Percentiles rank a stretch among this genome's conserved stretches.
These are phyloP conservation scores for Gadopsis marmoratus DNA, from an alignment of 2,797 vertebrate genomes.

Conservation along the genomic window DNA sequence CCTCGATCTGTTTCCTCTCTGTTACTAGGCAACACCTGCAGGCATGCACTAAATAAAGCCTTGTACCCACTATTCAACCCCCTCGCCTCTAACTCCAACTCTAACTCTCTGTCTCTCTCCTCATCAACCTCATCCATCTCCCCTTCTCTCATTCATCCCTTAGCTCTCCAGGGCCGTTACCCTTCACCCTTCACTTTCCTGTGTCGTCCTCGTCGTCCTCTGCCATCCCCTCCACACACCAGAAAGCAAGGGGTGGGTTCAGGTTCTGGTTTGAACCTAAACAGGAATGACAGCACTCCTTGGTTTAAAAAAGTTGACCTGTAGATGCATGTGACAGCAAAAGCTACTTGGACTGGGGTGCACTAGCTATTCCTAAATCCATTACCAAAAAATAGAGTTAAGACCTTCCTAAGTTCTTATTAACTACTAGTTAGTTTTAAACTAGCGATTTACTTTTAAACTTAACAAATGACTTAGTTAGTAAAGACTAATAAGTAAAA, in stretches of 20 bases:
- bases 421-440: background rate
- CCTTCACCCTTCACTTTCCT: conserved; percentile 33
- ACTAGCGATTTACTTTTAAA: background rate
- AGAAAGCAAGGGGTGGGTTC: background rate
- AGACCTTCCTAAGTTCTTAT: background rate
- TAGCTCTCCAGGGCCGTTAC: conserved; percentile 40
- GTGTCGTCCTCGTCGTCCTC: conserved; percentile 14
- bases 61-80: conserved; percentile 69
- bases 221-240: conserved; percentile 9
- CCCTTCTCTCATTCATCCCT: conserved; percentile 44
- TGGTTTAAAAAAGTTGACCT: conserved; percentile 1
- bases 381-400: background rate
- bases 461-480: background rate
- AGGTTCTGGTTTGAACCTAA: conserved; percentile 19
- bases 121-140: conserved; percentile 67
- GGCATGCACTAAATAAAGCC: conserved; percentile 89
- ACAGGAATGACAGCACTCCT: conserved; percentile 12
- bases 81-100: conserved; percentile 57
- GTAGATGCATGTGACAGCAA: background rate
- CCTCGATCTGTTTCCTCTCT: conserved; percentile 84
- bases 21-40: conserved; percentile 91
- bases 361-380: background rate
- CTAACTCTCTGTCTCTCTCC: conserved; percentile 53
- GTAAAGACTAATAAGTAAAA: background rate
- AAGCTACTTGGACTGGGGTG: background rate